A percentile compares a stretch with the other conserved stretches of the same genome.
These are phyloP conservation scores for Agapornis canus DNA, from an alignment of 2,797 vertebrate species.

Conservation along the genomic window DNA sequence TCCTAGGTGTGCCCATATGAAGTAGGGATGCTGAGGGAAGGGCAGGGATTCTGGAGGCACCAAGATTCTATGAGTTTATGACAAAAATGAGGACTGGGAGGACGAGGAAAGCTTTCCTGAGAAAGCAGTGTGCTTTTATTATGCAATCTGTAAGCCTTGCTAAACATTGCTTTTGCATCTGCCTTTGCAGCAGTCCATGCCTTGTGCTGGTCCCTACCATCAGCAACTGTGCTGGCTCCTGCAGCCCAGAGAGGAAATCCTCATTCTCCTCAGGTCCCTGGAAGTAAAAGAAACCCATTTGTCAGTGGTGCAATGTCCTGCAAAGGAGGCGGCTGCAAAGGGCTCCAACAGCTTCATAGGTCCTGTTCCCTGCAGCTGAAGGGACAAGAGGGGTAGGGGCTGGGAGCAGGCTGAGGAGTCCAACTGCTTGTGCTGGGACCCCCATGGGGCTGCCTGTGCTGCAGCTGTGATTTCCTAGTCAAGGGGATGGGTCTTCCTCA, in stretches of 20 bases:
- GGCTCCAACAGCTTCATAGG: not conserved
- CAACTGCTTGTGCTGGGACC: not conserved
- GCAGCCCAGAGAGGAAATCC: not conserved
- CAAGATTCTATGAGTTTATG: not conserved
- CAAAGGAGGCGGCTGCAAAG: not conserved
- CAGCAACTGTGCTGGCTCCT: not conserved
- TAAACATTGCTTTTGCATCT: not conserved
- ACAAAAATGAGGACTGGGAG: not conserved
- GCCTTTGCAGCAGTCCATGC: not conserved
- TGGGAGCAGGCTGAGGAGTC: not conserved
- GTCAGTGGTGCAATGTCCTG: not conserved
- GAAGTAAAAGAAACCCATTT: not conserved
- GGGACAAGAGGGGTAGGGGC: too few species aligned
- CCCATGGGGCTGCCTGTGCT: not conserved
- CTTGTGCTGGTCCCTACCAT: not conserved
- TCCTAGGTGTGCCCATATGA: too few species aligned
- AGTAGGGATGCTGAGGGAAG: rapidly evolving
- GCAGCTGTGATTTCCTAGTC: not conserved
- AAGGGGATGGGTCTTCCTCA: not conserved
- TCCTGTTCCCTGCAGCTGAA: not conserved
- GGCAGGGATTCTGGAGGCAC: not conserved
- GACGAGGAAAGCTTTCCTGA: not conserved
- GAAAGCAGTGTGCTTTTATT: not conserved
- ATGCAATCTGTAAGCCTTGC: not conserved
- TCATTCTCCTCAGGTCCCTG: not conserved